These are phyloP conservation scores for Neoitamus cyanurus DNA, from an alignment of 2,888 invertebrate genomes.

Conservation along the genomic window DNA sequence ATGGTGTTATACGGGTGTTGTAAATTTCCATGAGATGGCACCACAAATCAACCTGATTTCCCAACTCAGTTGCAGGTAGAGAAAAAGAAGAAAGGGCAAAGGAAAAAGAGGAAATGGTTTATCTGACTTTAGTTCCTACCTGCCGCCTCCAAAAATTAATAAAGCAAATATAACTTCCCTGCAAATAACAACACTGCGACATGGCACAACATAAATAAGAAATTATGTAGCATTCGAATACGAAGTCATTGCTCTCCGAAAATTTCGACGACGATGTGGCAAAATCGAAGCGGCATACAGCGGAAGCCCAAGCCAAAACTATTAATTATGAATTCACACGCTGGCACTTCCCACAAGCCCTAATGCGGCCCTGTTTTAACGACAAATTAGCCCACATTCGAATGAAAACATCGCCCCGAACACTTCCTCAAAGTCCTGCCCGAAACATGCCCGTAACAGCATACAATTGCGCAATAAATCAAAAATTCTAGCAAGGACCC, in stretches of 20 bases:
- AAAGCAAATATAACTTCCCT: background rate
- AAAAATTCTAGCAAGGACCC: background rate
- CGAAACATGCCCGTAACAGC: background rate
- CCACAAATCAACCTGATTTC: too few relatives aligned
- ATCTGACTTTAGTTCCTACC: too few relatives aligned
- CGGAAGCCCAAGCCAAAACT: background rate
- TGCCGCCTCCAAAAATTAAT: background rate
- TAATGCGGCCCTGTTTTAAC: background rate
- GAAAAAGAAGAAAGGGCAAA: too few relatives aligned
- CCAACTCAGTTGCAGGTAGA: too few relatives aligned
- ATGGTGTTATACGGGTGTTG: too few relatives aligned
- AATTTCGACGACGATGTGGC: background rate
- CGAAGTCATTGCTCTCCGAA: background rate
- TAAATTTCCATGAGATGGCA: too few relatives aligned
- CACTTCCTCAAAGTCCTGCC: background rate
- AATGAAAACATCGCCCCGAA: background rate
- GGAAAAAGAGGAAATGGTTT: too few relatives aligned
- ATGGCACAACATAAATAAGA: background rate
- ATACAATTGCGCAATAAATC: slow-evolving; percentile 5
- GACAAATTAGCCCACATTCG: slow-evolving; percentile 1
- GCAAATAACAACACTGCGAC: background rate
- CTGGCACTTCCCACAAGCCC: background rate
- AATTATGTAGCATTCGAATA: background rate
- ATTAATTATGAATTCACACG: slow-evolving; percentile 5
- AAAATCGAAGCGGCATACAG: background rate